Evolutionary conservation across 35 echinoderm and acorn worm genomes (phyloP).

Genomic region (Eucidaris tribuloides): DNA sequence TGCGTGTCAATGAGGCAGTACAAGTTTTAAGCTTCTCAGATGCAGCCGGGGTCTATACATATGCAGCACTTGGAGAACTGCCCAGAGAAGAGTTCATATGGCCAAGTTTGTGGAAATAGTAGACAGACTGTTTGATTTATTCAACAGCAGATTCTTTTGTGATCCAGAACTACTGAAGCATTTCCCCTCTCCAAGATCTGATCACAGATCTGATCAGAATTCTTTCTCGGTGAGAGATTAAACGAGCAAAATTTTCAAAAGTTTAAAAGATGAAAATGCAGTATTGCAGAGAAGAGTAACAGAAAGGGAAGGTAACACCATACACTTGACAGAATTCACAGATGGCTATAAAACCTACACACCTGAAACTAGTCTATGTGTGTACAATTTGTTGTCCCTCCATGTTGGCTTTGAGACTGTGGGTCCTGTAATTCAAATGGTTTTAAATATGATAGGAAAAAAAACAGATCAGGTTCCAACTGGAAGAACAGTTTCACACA

Average conservation of each 20-base stretch:
- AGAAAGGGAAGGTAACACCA: background rate
- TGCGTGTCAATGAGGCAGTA: too few relatives aligned
- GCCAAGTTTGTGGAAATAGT: too few relatives aligned
- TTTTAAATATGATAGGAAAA: background rate
- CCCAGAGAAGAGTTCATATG: too few relatives aligned
- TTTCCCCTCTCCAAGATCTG: background rate
- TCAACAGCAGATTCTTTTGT: too few relatives aligned
- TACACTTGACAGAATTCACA: too few relatives aligned
- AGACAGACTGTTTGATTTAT: too few relatives aligned
- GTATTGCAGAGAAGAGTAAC: background rate
- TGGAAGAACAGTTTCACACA: background rate
- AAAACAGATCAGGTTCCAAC: background rate
- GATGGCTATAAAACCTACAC: background rate
- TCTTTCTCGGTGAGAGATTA: background rate
- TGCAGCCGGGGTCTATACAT: too few relatives aligned
- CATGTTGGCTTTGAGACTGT: background rate
- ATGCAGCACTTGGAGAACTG: too few relatives aligned
- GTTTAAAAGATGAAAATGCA: background rate
- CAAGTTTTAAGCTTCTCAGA: too few relatives aligned
- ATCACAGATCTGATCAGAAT: background rate
- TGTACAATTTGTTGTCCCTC: slow-evolving; percentile 2
- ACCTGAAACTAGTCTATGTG: background rate
- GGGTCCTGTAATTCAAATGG: background rate
- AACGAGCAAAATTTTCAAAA: background rate
- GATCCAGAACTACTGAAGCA: too few relatives aligned